A percentile compares a stretch with the other conserved stretches of the same genome.
Evolutionary conservation across 1,140 invertebrate species (phyloP).

Genomic region (Drosophila arizonae): DNA sequence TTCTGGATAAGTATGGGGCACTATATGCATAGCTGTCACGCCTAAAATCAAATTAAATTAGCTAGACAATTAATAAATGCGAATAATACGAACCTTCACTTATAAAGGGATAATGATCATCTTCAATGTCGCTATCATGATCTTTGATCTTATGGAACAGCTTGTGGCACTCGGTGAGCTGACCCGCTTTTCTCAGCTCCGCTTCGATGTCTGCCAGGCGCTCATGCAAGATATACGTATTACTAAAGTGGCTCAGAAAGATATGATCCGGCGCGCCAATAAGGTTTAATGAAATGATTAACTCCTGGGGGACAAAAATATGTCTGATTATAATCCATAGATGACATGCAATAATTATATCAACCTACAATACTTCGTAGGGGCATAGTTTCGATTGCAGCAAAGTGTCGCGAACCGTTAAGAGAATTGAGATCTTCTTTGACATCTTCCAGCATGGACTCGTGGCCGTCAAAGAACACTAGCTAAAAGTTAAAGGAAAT

Average conservation of each 20-base stretch:
- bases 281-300: slow-evolving; percentile 30
- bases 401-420: slow-evolving; percentile 32
- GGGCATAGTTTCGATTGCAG: slow-evolving; percentile 6
- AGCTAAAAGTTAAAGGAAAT: slow-evolving; percentile 20
- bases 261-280: slow-evolving; percentile 49
- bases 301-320: slow-evolving; percentile 14
- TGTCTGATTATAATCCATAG: no score
- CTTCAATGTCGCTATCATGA: slow-evolving; percentile 32
- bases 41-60: slow-evolving; percentile 19
- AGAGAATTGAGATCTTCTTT: background rate
- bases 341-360: background rate
- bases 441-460: slow-evolving; percentile 8
- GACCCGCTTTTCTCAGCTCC: slow-evolving; percentile 5
- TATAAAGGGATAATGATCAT: slow-evolving; percentile 47
- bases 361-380: slow-evolving; percentile 19
- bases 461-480: slow-evolving; percentile 51
- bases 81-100: slow-evolving; percentile 19
- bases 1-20: slow-evolving; percentile 35
- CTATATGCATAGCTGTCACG: slow-evolving; percentile 38
- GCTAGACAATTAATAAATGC: background rate
- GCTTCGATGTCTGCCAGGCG: slow-evolving; percentile 32
- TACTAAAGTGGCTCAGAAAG: slow-evolving; percentile 32
- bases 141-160: slow-evolving; percentile 31
- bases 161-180: slow-evolving; percentile 28
- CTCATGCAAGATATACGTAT: slow-evolving; percentile 3